Evolutionary conservation across 1,140 invertebrate genomes (phyloP), one percentile per base, ranked within the genome.

Genomic region (Halotydeus destructor): DNA sequence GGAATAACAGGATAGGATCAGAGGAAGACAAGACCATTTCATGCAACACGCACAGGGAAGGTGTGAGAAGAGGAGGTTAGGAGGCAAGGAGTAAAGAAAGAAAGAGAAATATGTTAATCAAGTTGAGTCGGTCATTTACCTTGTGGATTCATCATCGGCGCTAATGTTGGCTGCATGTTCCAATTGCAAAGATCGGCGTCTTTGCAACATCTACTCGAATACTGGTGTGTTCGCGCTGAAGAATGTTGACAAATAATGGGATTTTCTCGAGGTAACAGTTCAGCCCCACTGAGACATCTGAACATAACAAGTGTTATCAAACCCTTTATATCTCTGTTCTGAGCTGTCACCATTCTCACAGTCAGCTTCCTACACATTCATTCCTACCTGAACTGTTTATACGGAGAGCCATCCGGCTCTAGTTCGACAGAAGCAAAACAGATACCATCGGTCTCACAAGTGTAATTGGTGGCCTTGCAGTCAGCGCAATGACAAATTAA

Each of bases 401-500:
- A 9, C 11, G 14, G 2, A 3, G 18, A 22, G 39, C 65, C 68
- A 30, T 62, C 60, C 50, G 70, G 67, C 38, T 71, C 66, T 47
- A 74, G 57, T 44, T 69, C 70, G 41, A 75, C 74, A 23, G 78
- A 76, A 3, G 80, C 78, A 51, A 78, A 84, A 60, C 80, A 86
- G 52, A 73, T 77, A 16, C 82, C 82, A 66, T 86, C 78, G 5
- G 82, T 85, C 55, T 74, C 71, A 63, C 82, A 86, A 24, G 78
- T 79, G 53, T 73, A 61, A 60, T 86, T 83, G n/a, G 63, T 67
- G 14, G 9, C 28, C n/a, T 30, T 30, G 28, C 28, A 30, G 14
- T 9, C n/a, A 30, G 9, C 28, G 28, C 28, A 30, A 30, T 30
- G 28, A 30, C 28, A 30, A 9, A 9, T 30, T 9, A 30, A 14